These are phyloP conservation scores for Barypeithes pellucidus DNA, from an alignment of 2,888 invertebrate species.

Conservation along the genomic window DNA sequence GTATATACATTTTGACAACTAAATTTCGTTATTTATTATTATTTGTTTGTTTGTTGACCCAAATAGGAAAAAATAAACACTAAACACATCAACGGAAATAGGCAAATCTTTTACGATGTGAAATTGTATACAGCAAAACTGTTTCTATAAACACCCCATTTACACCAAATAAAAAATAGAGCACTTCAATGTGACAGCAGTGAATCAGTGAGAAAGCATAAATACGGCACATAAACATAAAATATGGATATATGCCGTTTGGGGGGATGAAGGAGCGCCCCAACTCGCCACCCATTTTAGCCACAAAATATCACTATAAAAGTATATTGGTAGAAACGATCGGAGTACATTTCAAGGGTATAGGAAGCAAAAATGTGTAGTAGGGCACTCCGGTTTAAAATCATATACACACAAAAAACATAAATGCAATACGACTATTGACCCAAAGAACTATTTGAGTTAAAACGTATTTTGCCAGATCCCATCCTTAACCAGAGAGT, in stretches of 20 bases:
- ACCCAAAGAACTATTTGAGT: too few relatives aligned
- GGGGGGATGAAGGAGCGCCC: constrained; percentile 49
- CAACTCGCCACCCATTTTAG: constrained; percentile 44
- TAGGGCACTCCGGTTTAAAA: neutral
- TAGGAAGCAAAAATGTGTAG: too few relatives aligned
- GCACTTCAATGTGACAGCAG: constrained; percentile 65
- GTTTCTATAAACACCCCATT: constrained; percentile 55
- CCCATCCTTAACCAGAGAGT: too few relatives aligned
- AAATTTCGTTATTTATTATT: constrained; percentile 5
- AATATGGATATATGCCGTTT: constrained; percentile 48
- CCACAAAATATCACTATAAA: constrained; percentile 48
- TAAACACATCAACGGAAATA: constrained; percentile 13
- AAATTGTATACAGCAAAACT: constrained; percentile 35
- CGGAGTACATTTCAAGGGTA: constrained; percentile 26
- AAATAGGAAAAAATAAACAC: constrained; percentile 18
- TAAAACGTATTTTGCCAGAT: too few relatives aligned
- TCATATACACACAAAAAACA: neutral
- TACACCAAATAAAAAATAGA: constrained; percentile 64
- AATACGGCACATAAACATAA: constrained; percentile 60
- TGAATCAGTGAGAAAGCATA: constrained; percentile 68
- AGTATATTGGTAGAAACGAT: constrained; percentile 47
- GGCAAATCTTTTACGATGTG: constrained; percentile 30
- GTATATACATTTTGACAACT: constrained; percentile 1
- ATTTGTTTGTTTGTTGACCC: constrained; percentile 26
- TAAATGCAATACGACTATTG: too few relatives aligned